These are phyloP conservation scores for Barnardius zonarius DNA, from an alignment of 2,113 vertebrate species.

Conservation along the genomic window DNA sequence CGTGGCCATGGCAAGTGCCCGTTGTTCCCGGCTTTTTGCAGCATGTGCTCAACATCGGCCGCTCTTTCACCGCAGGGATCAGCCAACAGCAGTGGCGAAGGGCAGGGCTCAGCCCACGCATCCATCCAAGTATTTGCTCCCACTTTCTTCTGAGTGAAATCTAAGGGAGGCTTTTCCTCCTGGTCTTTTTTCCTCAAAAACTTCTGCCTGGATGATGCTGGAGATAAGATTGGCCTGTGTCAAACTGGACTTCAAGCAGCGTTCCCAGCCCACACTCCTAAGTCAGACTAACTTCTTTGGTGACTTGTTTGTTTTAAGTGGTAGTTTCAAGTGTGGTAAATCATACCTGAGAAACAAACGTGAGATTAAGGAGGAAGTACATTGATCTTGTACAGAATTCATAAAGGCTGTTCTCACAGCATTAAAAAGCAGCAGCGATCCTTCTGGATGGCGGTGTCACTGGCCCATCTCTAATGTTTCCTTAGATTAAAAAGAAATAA, in stretches of 20 bases:
- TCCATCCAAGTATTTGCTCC: accelerated
- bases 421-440: not conserved
- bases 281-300: not conserved
- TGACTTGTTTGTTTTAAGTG: not conserved
- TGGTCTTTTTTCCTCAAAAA: not conserved
- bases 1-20: not conserved
- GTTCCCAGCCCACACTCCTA: not conserved
- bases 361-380: not conserved
- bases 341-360: not conserved
- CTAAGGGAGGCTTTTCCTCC: not conserved
- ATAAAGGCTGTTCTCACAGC: not conserved
- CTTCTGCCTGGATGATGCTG: not conserved
- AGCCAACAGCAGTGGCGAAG: not conserved
- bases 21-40: accelerated
- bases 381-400: not conserved
- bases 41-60: not conserved
- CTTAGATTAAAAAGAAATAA: not conserved
- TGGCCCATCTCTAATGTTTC: not conserved
- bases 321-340: not conserved
- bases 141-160: accelerated
- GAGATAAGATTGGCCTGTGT: not conserved
- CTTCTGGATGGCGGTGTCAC: not conserved
- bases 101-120: not conserved
- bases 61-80: not conserved
- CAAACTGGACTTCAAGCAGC: not conserved